phyloP scores from a whole-genome alignment of 2,113 vertebrate genomes.

The Antennarius striatus region DNA sequence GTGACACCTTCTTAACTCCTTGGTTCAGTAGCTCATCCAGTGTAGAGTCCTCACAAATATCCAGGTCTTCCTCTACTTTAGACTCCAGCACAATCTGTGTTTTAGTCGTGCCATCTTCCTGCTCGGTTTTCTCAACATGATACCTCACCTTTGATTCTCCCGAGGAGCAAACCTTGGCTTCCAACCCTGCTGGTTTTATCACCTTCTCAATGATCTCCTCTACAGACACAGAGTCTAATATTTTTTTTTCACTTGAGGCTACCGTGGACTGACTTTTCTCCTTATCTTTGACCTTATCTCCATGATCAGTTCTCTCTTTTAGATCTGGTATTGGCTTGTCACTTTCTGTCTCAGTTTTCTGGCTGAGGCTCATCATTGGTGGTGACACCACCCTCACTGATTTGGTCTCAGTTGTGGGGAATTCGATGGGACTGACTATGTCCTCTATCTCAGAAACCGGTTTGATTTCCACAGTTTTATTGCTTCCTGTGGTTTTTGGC shows the following conservation, averaged over 20 bases:
- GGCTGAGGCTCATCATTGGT: constrained; percentile 45
- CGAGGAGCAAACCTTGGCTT: constrained; percentile 62
- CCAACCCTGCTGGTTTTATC: constrained; percentile 80
- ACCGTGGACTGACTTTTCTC: constrained; percentile 5
- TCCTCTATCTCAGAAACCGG: constrained; percentile 47
- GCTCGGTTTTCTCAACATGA: constrained; percentile 81
- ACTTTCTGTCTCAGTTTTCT: constrained; percentile 52
- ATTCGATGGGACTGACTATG: constrained; percentile 30
- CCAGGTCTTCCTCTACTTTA: constrained; percentile 84
- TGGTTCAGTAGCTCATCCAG: constrained; percentile 79
- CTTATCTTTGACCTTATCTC: constrained; percentile 43
- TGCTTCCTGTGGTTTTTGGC: constrained; percentile 63
- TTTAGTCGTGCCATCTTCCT: constrained; percentile 82
- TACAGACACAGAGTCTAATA: constrained; percentile 71
- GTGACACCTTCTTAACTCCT: constrained; percentile 78
- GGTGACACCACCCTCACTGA: constrained; percentile 62
- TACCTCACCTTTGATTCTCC: constrained; percentile 85
- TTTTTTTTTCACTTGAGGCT: constrained; percentile 57
- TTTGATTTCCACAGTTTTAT: constrained; percentile 65
- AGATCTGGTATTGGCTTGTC: constrained; percentile 52
- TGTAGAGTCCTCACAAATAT: constrained; percentile 76
- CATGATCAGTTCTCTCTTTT: constrained; percentile 43
- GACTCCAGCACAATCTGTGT: constrained; percentile 88
- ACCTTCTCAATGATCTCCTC: constrained; percentile 88
- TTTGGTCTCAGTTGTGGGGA: constrained; percentile 52